Evolutionary conservation across 2,797 vertebrate species (phyloP).

Genomic region (Vipera latastei): DNA sequence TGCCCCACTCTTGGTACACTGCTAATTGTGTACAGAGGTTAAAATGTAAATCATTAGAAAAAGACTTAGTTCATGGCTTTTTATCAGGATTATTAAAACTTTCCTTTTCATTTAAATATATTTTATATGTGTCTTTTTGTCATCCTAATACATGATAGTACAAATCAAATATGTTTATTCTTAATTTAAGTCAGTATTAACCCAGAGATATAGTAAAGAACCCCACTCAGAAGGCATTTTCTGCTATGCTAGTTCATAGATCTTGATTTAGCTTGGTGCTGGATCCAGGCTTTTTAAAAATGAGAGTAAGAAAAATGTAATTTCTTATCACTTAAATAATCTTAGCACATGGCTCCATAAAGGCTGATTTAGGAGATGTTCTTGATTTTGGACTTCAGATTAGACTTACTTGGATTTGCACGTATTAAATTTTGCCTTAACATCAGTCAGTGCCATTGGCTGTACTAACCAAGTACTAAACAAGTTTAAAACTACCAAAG

Average conservation of each 20-base stretch:
- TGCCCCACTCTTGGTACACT: conserved; percentile 59
- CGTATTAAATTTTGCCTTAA: neutral
- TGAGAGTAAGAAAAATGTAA: neutral
- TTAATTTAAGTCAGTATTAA: conserved; percentile 7
- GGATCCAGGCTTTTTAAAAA: neutral
- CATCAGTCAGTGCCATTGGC: neutral
- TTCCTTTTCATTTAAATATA: conserved; percentile 47
- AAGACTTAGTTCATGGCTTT: conserved; percentile 40
- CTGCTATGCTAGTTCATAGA: neutral
- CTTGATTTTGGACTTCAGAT: neutral
- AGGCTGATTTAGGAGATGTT: neutral
- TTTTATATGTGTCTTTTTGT: conserved; percentile 41
- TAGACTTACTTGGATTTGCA: neutral
- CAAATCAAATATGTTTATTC: conserved; percentile 3
- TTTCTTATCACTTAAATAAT: neutral
- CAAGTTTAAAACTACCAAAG: neutral
- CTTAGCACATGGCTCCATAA: neutral
- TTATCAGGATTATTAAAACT: neutral
- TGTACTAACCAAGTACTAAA: neutral
- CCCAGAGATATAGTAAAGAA: neutral
- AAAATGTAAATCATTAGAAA: conserved; percentile 72
- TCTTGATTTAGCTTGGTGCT: neutral
- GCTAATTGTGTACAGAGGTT: conserved; percentile 63
- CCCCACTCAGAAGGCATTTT: neutral
- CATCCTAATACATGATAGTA: conserved; percentile 24